Base-by-base conservation (phyloP, 2,888 invertebrate genomes). In the Teinopalpus imperialis region DNA sequence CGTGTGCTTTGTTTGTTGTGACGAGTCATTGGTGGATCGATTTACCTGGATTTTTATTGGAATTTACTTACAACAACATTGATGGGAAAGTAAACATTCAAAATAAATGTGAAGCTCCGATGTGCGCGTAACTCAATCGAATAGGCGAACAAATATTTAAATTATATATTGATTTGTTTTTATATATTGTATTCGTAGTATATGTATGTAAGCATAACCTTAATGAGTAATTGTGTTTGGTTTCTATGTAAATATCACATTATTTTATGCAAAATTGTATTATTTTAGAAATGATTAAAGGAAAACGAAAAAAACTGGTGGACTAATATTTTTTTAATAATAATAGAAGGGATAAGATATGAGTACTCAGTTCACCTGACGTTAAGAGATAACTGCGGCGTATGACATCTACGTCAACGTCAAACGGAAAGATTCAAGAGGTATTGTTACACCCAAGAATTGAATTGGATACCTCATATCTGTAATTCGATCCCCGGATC, bases 1-100 rank as follows among this genome's bases (percentile, higher is more conserved):
- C 18, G 9, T 30, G 68, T 67, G 68, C 68, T 63, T 59, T 76
- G 69, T 80, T 81, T 81, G 75, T 74, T 77, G 69, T 79, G 67
- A 68, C 69, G 60, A 61, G 57, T 61, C 54, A 66, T 63, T 57
- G 55, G 56, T 61, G 58, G 36, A 37, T 62, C 57, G 64, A 67
- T 72, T 74, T 79, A 78, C 76, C 69, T 71, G 79, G 73, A 77
- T 72, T 69, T 73, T 69, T 42, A 68, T 61, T 60, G 70, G 75
- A 73, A 79, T 80, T 71, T 69, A 66, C 69, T 70, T 69, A 76
- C 72, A 80, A 80, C 71, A 81, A 74, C 70, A 74, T 59, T 54
- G 72, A 58, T 81, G 78, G 74, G 81, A 81, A 79, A 69, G 74
- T 57, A 81, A 81, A 85, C 66, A 81, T 51, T 54, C n/a, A 26